Percentiles rank a stretch among this genome's conserved stretches.
These are phyloP conservation scores for Philypnodon macrostomus DNA, from an alignment of 2,797 vertebrate species.

Conservation along the genomic window DNA sequence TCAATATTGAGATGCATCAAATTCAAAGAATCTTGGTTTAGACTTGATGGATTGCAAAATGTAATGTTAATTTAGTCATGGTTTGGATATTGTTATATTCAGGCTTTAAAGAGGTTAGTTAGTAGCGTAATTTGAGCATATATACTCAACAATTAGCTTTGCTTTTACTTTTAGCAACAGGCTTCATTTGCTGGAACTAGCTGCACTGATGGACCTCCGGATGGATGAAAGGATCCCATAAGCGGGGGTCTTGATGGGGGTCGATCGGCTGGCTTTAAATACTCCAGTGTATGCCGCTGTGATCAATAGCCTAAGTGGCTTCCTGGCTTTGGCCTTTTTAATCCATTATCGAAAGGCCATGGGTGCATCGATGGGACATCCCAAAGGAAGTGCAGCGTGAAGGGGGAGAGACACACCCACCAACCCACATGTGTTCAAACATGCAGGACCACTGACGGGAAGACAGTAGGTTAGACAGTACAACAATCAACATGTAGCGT, in stretches of 20 bases:
- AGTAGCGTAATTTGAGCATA: no score
- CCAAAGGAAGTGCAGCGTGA: constrained; percentile 33
- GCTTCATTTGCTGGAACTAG: constrained; percentile 28
- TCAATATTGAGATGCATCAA: no score
- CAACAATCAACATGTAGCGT: neutral
- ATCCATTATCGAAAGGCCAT: constrained; percentile 75
- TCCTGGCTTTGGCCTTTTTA: constrained; percentile 78
- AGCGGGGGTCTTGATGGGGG: constrained; percentile 10
- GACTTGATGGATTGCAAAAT: no score
- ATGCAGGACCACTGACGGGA: constrained; percentile 24
- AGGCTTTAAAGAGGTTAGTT: no score
- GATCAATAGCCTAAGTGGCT: constrained; percentile 81
- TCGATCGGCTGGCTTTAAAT: constrained; percentile 72
- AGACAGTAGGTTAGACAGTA: neutral
- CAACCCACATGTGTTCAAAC: constrained; percentile 22
- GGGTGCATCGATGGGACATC: constrained; percentile 23
- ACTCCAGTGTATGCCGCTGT: constrained; percentile 37
- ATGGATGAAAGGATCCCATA: constrained; percentile 45
- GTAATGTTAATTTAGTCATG: no score
- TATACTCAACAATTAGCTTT: no score
- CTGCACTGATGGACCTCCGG: constrained; percentile 24
- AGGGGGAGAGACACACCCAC: constrained; percentile 39
- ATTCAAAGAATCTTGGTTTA: no score
- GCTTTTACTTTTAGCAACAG: no score
- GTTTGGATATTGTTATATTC: no score